Evolutionary conservation across 2,888 invertebrate species (phyloP).

Genomic region (Dorcus hopei): DNA sequence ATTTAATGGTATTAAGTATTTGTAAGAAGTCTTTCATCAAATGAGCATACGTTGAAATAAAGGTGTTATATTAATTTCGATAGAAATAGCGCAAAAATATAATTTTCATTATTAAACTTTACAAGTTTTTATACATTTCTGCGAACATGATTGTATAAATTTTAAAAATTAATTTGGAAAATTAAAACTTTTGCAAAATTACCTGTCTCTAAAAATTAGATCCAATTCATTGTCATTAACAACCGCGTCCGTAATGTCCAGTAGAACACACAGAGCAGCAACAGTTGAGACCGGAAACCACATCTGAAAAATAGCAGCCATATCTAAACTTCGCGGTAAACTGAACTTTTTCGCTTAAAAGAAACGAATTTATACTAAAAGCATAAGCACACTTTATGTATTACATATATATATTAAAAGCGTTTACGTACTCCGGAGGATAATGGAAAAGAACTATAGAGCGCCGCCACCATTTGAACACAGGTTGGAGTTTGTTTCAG

Average conservation of each 20-base stretch:
- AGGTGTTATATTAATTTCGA: too few relatives aligned
- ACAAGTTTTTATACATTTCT: too few relatives aligned
- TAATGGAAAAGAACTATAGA: slow-evolving; percentile 31
- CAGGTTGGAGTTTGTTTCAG: slow-evolving; percentile 20
- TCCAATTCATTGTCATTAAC: slow-evolving; percentile 49
- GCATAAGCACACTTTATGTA: not conserved
- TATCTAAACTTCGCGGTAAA: slow-evolving; percentile 2
- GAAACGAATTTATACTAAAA: not conserved
- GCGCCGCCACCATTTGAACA: slow-evolving; percentile 31
- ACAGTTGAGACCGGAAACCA: slow-evolving; percentile 41
- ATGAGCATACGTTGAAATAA: too few relatives aligned
- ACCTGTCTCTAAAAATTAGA: slow-evolving; percentile 51
- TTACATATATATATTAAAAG: slow-evolving; percentile 4
- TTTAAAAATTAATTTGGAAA: too few relatives aligned
- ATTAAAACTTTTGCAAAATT: slow-evolving; percentile 1
- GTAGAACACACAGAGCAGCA: slow-evolving; percentile 42
- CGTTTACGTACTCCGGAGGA: slow-evolving; percentile 14
- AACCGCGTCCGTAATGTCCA: slow-evolving; percentile 36
- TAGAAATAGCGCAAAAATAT: too few relatives aligned
- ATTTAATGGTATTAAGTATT: too few relatives aligned
- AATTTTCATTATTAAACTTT: too few relatives aligned
- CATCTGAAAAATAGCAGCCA: slow-evolving; percentile 26
- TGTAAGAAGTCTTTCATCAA: too few relatives aligned
- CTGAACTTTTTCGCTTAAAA: not conserved
- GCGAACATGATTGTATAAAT: too few relatives aligned